phyloP scores from a whole-genome alignment of 2,888 invertebrate species.

The Dynastes hyllus region DNA sequence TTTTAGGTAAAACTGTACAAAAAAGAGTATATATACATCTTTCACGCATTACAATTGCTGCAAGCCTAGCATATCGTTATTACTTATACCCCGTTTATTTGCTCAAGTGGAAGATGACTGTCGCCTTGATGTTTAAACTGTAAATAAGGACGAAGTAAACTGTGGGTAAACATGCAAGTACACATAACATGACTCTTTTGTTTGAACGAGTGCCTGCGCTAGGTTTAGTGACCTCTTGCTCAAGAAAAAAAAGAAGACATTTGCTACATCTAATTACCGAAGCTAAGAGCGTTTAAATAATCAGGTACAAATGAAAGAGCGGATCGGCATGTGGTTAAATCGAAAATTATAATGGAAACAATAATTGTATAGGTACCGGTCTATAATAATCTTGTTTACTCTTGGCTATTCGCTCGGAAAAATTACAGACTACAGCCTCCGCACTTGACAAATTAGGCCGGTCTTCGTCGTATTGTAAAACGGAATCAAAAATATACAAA shows the following conservation, averaged over 20 bases:
- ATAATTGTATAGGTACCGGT: slow-evolving; percentile 7
- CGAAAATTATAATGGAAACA: slow-evolving; percentile 16
- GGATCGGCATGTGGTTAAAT: slow-evolving; percentile 4
- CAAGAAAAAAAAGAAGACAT: background rate
- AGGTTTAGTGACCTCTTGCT: slow-evolving; percentile 29
- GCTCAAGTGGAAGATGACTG: slow-evolving; percentile 37
- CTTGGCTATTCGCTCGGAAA: background rate
- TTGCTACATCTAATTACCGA: slow-evolving; percentile 13
- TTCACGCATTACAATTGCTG: slow-evolving; percentile 12
- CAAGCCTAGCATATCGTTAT: slow-evolving; percentile 21
- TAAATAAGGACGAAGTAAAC: slow-evolving; percentile 35
- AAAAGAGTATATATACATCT: background rate
- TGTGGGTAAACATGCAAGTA: slow-evolving; percentile 33
- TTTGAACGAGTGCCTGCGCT: slow-evolving; percentile 18
- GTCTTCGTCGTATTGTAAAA: slow-evolving; percentile 24
- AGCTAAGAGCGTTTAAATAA: background rate
- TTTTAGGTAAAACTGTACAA: too few species aligned
- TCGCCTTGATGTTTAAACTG: slow-evolving; percentile 31
- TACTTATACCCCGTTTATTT: slow-evolving; percentile 31
- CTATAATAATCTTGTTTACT: slow-evolving; percentile 28
- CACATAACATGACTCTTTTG: slow-evolving; percentile 15
- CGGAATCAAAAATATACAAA: slow-evolving; percentile 13
- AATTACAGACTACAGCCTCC: slow-evolving; percentile 5
- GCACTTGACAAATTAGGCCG: slow-evolving; percentile 29
- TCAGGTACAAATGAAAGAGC: slow-evolving; percentile 14